phyloP scores from a whole-genome alignment of 2,113 vertebrate genomes.

The Machaerirhynchus nigripectus region DNA sequence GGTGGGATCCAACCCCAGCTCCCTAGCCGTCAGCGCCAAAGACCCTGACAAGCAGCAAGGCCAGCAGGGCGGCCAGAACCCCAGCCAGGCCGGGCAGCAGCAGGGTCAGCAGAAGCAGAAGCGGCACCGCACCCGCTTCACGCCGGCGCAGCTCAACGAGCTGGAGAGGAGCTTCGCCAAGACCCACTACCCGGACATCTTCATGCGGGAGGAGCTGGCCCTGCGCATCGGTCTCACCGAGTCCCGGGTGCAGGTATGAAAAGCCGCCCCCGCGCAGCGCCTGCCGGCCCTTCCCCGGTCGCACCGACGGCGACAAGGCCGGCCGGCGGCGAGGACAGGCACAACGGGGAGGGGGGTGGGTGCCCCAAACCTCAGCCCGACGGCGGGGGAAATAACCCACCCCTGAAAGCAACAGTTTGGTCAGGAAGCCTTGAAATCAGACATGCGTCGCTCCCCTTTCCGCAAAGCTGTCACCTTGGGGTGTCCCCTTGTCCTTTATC shows the following conservation, averaged over 20 bases:
- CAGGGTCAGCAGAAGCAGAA: conserved; percentile 92
- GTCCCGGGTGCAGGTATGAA: conserved; percentile 91
- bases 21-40: conserved; percentile 87
- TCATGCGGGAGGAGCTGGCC: conserved; percentile 94
- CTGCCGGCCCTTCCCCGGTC: background rate
- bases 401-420: background rate
- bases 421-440: background rate
- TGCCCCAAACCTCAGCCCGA: background rate
- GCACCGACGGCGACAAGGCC: background rate
- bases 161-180: conserved; percentile 96
- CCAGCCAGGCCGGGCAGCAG: conserved; percentile 80
- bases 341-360: background rate
- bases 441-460: background rate
- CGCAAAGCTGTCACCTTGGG: background rate
- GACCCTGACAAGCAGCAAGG: conserved; percentile 91
- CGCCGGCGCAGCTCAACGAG: conserved; percentile 93
- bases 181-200: conserved; percentile 96
- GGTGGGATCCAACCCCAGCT: conserved; percentile 88
- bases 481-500: background rate
- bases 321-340: background rate
- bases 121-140: conserved; percentile 94
- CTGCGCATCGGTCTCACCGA: conserved; percentile 92
- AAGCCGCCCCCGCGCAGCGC: background rate
- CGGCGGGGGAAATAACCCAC: background rate
- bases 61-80: conserved; percentile 75